Conservation (phyloP, 1,140 invertebrate genomes). For the Ceratitis capitata region DNA sequence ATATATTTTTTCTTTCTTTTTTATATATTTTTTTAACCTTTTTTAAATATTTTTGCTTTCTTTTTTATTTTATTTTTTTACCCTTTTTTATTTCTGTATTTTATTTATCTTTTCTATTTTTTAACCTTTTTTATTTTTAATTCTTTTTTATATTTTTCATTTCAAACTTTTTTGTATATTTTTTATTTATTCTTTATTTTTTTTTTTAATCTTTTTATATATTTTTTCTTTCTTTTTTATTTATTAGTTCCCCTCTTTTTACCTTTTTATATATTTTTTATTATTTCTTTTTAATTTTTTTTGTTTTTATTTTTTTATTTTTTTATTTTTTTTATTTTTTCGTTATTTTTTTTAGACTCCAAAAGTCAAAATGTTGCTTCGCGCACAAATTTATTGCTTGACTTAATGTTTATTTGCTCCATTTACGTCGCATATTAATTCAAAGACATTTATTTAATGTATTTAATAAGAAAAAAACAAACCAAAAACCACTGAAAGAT, state of each 20-base stretch:
- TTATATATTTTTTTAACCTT: too few species aligned
- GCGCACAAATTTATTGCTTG: slow-evolving; percentile 8
- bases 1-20: neutral
- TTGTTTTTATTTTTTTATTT: neutral
- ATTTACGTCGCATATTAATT: slow-evolving; percentile 42
- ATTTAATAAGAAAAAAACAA: neutral
- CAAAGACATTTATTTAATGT: slow-evolving; percentile 38
- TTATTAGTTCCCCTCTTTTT: too few species aligned
- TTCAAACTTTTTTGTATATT: neutral
- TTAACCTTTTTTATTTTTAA: neutral
- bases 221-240: neutral
- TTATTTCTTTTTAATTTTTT: neutral
- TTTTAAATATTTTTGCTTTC: too few species aligned
- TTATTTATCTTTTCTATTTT: neutral
- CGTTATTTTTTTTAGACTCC: neutral
- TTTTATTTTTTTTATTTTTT: neutral
- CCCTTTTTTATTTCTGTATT: neutral
- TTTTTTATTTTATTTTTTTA: neutral
- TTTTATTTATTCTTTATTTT: neutral
- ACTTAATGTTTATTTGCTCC: slow-evolving; percentile 40
- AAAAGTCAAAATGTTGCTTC: neutral
- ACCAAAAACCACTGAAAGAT: neutral
- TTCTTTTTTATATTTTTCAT: too few species aligned
- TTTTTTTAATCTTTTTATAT: neutral
- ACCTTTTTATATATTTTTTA: neutral